Evolutionary conservation across 2,888 invertebrate genomes (phyloP).

Genomic region (Agrenia bidenticulata): DNA sequence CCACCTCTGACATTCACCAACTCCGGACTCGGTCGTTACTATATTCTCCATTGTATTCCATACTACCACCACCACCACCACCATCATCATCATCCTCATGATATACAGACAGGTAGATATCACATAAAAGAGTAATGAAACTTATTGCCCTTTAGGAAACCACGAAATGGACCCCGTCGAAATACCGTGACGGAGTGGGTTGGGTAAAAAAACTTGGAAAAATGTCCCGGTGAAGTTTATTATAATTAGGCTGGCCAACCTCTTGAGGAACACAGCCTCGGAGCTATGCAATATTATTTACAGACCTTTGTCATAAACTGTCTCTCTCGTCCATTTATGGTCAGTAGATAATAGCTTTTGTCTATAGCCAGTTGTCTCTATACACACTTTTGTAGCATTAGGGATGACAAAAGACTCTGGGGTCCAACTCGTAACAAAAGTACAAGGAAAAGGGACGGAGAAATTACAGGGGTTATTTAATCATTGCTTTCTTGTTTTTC

Average conservation of each 20-base stretch:
- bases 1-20: constrained; percentile 20
- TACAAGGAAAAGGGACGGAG: neutral
- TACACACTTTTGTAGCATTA: too few relatives aligned
- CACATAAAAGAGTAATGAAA: too few relatives aligned
- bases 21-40: too few relatives aligned
- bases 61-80: too few relatives aligned
- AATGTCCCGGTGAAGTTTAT: constrained; percentile 20
- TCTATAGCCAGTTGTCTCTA: too few relatives aligned
- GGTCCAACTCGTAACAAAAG: neutral
- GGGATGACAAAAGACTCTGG: neutral
- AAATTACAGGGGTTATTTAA: constrained; percentile 16
- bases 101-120: too few relatives aligned
- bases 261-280: neutral
- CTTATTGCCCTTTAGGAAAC: constrained; percentile 5
- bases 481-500: constrained; percentile 6
- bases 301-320: neutral
- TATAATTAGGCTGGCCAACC: constrained; percentile 1
- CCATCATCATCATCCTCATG: too few relatives aligned
- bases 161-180: constrained; percentile 20
- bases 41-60: constrained; percentile 9
- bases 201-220: constrained; percentile 11
- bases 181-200: constrained; percentile 20
- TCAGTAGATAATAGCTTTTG: neutral
- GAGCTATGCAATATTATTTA: neutral
- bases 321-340: constrained; percentile 5